Evolutionary conservation across 2,797 vertebrate genomes (phyloP).

Genomic region (Phataginus tricuspis): DNA sequence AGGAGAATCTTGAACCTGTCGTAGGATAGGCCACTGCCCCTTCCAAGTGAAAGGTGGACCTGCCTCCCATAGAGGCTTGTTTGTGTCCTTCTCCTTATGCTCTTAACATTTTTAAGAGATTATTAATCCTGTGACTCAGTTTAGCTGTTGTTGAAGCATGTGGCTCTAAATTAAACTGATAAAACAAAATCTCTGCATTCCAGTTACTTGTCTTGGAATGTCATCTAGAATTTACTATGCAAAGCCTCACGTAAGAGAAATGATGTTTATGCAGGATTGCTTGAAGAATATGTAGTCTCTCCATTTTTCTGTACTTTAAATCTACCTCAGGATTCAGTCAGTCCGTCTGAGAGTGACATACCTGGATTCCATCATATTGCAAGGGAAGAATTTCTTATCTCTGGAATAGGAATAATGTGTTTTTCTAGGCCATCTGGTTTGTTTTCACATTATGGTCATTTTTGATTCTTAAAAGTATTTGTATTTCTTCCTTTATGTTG

Average conservation of each 20-base stretch:
- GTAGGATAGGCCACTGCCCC: background rate
- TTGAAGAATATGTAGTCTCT: conserved; percentile 56
- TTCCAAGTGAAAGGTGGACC: background rate
- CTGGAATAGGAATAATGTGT: conserved; percentile 78
- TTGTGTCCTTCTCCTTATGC: background rate
- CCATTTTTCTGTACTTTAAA: conserved; percentile 70
- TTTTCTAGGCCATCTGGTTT: conserved; percentile 81
- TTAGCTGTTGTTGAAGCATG: conserved; percentile 26
- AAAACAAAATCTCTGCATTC: conserved; percentile 47
- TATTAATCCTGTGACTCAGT: conserved; percentile 18
- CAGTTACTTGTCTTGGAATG: background rate
- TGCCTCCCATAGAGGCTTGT: background rate
- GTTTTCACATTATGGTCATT: conserved; percentile 75
- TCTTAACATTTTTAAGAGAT: background rate
- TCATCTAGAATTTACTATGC: conserved; percentile 65
- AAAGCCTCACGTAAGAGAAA: conserved; percentile 65
- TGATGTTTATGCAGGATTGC: conserved; percentile 56
- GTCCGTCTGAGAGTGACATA: conserved; percentile 73
- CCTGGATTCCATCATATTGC: conserved; percentile 82
- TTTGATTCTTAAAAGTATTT: conserved; percentile 68
- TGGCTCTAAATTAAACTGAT: conserved; percentile 20
- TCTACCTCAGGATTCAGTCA: conserved; percentile 72
- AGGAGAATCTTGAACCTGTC: background rate
- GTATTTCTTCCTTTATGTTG: conserved; percentile 69
- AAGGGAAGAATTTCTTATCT: conserved; percentile 81